Evolutionary conservation across 2,797 vertebrate species (phyloP).

Genomic region (Sebastes ruberrimus): DNA sequence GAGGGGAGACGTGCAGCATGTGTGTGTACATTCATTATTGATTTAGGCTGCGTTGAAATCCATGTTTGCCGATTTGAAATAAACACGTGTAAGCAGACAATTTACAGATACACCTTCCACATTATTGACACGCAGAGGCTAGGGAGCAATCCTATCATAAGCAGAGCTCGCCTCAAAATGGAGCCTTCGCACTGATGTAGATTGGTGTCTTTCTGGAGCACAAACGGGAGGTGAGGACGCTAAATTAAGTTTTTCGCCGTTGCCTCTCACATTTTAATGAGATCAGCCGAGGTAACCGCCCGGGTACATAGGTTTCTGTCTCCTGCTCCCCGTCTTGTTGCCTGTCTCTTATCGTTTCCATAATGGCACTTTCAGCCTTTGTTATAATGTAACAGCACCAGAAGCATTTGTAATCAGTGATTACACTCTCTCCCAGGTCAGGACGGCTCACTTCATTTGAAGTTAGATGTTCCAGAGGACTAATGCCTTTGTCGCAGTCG

Average conservation of each 20-base stretch:
- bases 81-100: slow-evolving; percentile 42
- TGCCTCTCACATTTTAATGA: slow-evolving; percentile 58
- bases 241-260: slow-evolving; percentile 51
- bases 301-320: slow-evolving; percentile 18
- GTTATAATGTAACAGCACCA: slow-evolving; percentile 47
- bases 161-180: slow-evolving; percentile 35
- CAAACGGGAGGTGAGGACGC: slow-evolving; percentile 39
- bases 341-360: slow-evolving; percentile 52
- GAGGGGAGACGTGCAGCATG: slow-evolving; percentile 3
- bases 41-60: slow-evolving; percentile 54
- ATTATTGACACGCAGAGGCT: slow-evolving; percentile 20
- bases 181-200: slow-evolving; percentile 5
- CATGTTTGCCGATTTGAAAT: slow-evolving; percentile 48
- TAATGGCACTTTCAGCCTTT: slow-evolving; percentile 36
- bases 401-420: slow-evolving; percentile 67
- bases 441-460: slow-evolving; percentile 64
- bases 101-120: slow-evolving; percentile 38
- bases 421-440: slow-evolving; percentile 64
- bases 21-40: slow-evolving; percentile 59
- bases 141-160: slow-evolving; percentile 29
- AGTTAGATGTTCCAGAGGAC: slow-evolving; percentile 65
- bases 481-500: slow-evolving; percentile 70
- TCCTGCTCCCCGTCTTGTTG: slow-evolving; percentile 28
- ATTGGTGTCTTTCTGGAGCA: slow-evolving; percentile 22
- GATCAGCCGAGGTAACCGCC: slow-evolving; percentile 53